Evolutionary conservation across 2,797 vertebrate genomes (phyloP), one percentile per base, ranked within the genome.

Genomic region (Hoplostethus mediterraneus): DNA sequence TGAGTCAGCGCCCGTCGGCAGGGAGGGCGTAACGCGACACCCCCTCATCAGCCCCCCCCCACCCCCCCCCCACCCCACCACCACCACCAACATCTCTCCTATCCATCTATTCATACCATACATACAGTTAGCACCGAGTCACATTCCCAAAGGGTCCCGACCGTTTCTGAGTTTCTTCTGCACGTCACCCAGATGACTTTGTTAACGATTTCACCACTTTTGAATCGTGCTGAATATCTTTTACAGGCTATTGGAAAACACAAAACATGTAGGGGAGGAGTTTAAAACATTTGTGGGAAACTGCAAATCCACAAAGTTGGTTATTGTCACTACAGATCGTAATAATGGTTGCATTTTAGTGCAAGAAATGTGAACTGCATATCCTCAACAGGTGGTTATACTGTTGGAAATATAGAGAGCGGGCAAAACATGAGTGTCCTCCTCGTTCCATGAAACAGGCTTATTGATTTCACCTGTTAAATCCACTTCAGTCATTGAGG

Each of bases 1-100:
- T 92, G 93, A 94, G 91, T 93, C 92, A 91, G 85, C 77, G 63
- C 38, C 58, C 65, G 52, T 40, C 49, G 45, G 71, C 60, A 71
- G 25, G 7, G 74, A 9, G 70, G 56, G 59, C 33, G 87, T 81
- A 90, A 93, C 74, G 58, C 12, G 80, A 92, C 57, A 83, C 86
- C 81, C 62, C 67, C 69, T n/a, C 57, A n/a, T 16, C 54, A 59
- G 56, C 49, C 42, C 67, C 12, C 42, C 28, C 1, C 57, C 54
- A 30, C 25, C 0, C 11, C 40, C 40, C 63, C 49, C 51, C 0
- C 52, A 10, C 38, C 14, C 10, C 48, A 25, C 14, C 58, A 8
- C 49, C 6, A 28, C n/a, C 42, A 1, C 16, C 9, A n/a, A 17
- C 47, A 38, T 13, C 38, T 31, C 31, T 8, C 51, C 2, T 21